phyloP scores from a whole-genome alignment of 2,113 vertebrate species.

The Hypocryptadius cinnamomeus region DNA sequence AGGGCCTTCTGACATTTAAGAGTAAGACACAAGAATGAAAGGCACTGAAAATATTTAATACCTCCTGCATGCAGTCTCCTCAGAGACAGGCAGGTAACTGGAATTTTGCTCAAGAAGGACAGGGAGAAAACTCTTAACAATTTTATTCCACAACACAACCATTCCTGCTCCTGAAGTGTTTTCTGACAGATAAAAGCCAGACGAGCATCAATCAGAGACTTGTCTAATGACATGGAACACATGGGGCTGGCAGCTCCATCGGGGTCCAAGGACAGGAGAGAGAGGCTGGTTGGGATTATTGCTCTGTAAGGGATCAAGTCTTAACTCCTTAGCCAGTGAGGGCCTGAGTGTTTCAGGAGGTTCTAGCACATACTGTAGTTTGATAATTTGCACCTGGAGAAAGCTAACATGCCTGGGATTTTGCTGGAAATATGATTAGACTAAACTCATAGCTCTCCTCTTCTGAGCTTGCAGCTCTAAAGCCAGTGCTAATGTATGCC shows the following conservation, averaged over 20 bases:
- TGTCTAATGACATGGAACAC: background rate
- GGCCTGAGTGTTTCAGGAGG: background rate
- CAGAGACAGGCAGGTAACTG: background rate
- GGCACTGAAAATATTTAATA: background rate
- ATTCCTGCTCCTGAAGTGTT: background rate
- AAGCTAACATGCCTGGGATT: background rate
- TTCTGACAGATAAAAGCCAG: background rate
- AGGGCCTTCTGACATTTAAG: background rate
- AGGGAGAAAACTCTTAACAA: background rate
- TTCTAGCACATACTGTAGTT: background rate
- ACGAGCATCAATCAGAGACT: background rate
- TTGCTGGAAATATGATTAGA: background rate
- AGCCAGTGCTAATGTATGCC: background rate
- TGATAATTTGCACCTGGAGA: background rate
- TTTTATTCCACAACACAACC: background rate
- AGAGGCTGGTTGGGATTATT: fast-evolving
- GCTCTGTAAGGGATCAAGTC: background rate
- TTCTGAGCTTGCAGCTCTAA: background rate
- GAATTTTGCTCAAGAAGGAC: background rate
- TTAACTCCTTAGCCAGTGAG: background rate
- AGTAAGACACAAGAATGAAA: background rate
- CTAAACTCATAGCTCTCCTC: background rate
- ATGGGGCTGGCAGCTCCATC: background rate
- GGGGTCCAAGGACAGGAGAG: fast-evolving
- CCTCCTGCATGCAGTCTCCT: background rate